Evolutionary conservation across 2,888 invertebrate species (phyloP).

Genomic region (Lasioglossum oenotherae): DNA sequence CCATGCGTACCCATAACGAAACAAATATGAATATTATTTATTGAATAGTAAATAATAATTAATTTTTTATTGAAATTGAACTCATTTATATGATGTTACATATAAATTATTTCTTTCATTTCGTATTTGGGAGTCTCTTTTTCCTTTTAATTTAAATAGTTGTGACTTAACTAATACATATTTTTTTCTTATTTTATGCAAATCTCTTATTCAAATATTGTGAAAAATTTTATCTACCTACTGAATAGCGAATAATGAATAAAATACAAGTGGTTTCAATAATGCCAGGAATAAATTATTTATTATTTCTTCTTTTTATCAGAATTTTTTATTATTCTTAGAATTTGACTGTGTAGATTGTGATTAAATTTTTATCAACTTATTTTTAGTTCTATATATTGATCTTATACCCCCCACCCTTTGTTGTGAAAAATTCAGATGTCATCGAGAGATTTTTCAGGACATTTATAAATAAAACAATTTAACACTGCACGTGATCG

Average conservation of each 20-base stretch:
- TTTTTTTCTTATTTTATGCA: neutral
- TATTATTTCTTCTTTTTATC: no score
- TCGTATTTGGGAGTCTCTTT: neutral
- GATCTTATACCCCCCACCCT: neutral
- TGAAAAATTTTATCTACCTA: neutral
- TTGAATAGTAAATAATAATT: neutral
- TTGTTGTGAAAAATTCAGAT: neutral
- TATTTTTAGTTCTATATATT: neutral
- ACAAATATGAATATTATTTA: neutral
- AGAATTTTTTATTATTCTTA: neutral
- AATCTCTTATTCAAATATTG: neutral
- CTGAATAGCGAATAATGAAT: no score
- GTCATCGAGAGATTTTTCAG: neutral
- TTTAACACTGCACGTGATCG: neutral
- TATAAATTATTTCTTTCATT: neutral
- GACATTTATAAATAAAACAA: neutral
- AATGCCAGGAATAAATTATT: neutral
- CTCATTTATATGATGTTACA: neutral
- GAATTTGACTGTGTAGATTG: neutral
- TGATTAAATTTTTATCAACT: neutral
- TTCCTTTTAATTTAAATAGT: neutral
- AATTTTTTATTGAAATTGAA: neutral
- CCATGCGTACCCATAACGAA: conserved; percentile 21
- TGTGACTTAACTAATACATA: neutral
- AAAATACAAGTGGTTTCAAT: neutral